Evolutionary conservation across 2,113 vertebrate genomes (phyloP), one percentile per base, ranked within the genome.

Genomic region (Mustelus asterias): DNA sequence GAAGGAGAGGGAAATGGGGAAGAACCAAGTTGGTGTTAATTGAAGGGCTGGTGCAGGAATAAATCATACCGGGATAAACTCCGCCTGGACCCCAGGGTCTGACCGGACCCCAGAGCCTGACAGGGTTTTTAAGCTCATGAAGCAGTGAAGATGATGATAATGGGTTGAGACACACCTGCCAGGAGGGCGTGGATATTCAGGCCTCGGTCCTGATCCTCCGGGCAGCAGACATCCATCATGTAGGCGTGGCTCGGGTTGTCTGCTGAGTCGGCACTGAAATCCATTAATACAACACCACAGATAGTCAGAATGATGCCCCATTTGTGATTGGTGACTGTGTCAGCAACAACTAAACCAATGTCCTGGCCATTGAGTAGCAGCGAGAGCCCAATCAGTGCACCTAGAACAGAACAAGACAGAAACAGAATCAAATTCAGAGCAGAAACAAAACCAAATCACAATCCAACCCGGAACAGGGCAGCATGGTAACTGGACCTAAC

Each of bases 221-320:
- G 99, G 96, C 98, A 97, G 96, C 99, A 99, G 8, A 99, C 99
- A 2, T 99, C 99, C 99, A 99, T 99, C 99, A 99, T 99, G 97
- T 99, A 99, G 48, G 99, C 99, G 0, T 99, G 99, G 96, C 98
- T 99, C 10, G 99, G 99, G 96, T 98, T 99, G 96, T 99, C 99
- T 0, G 99, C 99, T 0, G 99, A 99, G 97, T 99, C 99, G 0
- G 99, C 99, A 0, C 99, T 99, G 97, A 99, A 99, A 97, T 99
- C 99, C 99, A 99, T 99, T 95, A 99, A 97, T 88, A 99, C 98
- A 96, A 99, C 99, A 0, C 99, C 99, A 0, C 99, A 99, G 96
- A 99, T 96, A 0, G 99, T 99, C 96, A 99, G 97, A 76, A 98
- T 96, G 54, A 99, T 98, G 0, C 99, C 99, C 99, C 99, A 99